Evolutionary conservation across 2,113 vertebrate genomes (phyloP), one percentile per base, ranked within the genome.

Genomic region (Martes martes): DNA sequence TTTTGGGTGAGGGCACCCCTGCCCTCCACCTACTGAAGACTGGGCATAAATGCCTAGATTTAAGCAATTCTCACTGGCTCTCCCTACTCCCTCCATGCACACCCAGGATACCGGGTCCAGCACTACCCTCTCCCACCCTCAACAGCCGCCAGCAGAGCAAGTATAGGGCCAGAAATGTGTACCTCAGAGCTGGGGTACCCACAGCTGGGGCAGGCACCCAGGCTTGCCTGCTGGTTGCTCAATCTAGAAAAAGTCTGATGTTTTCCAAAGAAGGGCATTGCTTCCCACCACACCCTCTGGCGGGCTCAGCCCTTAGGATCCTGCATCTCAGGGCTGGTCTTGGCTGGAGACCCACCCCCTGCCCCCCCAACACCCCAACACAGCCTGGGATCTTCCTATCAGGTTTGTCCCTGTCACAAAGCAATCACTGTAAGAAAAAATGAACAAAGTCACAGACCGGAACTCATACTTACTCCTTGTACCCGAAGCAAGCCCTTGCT

Each of bases 111-210:
- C 13, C 7, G 2, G 0, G 33, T 57, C 45, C 79, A 61, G 28
- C 28, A 57, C 81, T 82, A 39, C 81, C 50, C 26, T n/a, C n/a
- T 52, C 36, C 36, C 18, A 36, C n/a, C 4, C 11, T 47, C 4
- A 0, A n/a, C 82, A 9, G 11, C 2, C 21, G 42, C 18, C 15
- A 33, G 73, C 57, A 16, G 4, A 47, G 71, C 1, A 4, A 28
- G 31, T 4, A 7, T 65, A 90, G 63, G 33, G 31, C 36, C 24
- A 11, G 11, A 15, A 11, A 3, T 15, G 24, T 39, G 23, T 76
- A 24, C 26, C 0, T 0, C n/a, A 55, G 45, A 85, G 52, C 83
- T 1, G 50, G n/a, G 33, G 36, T 6, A 7, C n/a, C 26, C 59
- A 4, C 33, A 50, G 69, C 4, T 0, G 23, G 28, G 74, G n/a